Conservation (phyloP, 2,888 invertebrate species). For the Blastobasis lacticolella region DNA sequence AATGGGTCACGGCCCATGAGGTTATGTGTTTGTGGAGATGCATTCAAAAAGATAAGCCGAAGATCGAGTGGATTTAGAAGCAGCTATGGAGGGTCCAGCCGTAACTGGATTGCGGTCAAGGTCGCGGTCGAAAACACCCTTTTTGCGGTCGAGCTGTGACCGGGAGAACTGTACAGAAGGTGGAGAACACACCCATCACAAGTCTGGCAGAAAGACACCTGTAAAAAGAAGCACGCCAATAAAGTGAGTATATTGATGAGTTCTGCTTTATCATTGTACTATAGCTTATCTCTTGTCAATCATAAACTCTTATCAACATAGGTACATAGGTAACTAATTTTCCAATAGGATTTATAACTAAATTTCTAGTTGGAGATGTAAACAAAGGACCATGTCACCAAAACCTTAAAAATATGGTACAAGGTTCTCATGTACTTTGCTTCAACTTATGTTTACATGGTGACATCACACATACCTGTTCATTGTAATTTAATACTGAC, state of each 20-base stretch:
- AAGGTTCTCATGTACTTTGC: background rate
- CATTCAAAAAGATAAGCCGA: conserved; percentile 23
- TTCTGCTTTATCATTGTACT: too few relatives aligned
- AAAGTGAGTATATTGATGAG: conserved; percentile 47
- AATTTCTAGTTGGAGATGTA: background rate
- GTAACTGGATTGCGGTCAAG: conserved; percentile 77
- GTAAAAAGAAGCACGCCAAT: conserved; percentile 62
- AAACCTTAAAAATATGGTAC: background rate
- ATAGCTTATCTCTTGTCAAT: background rate
- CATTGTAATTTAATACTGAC: background rate
- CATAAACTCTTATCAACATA: background rate
- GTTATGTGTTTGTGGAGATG: conserved; percentile 18
- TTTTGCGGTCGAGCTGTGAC: conserved; percentile 74
- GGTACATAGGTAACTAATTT: background rate
- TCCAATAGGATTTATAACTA: background rate
- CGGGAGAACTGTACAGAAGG: conserved; percentile 70
- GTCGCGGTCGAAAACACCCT: conserved; percentile 82
- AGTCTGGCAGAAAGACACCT: conserved; percentile 66
- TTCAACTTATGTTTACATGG: conserved; percentile 3
- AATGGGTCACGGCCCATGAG: conserved; percentile 28
- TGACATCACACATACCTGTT: conserved; percentile 3
- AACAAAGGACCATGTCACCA: background rate
- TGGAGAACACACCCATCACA: conserved; percentile 67
- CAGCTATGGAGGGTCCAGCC: conserved; percentile 55
- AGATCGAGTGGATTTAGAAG: conserved; percentile 16